phyloP scores from a whole-genome alignment of 2,113 vertebrate species.

The Eublepharis macularius region DNA sequence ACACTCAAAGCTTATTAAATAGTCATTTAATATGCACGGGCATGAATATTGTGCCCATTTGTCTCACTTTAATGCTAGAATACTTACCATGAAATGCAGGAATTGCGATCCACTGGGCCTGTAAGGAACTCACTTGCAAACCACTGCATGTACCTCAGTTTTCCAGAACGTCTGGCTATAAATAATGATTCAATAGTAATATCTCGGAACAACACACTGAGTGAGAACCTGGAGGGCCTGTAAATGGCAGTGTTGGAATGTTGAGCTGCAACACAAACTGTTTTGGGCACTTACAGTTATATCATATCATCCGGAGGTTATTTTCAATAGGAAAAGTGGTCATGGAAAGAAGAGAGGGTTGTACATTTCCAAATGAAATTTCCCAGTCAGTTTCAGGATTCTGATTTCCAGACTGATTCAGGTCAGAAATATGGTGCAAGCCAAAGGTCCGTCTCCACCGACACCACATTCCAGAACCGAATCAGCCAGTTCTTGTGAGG shows the following conservation, averaged over 20 bases:
- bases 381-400: too few species aligned
- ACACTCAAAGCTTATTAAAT: neutral
- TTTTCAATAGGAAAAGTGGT: neutral
- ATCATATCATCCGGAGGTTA: neutral
- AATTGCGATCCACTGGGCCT: neutral
- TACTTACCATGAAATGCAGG: neutral
- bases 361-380: too few species aligned
- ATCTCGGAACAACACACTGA: neutral
- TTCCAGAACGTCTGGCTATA: neutral
- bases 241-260: neutral
- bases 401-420: too few species aligned
- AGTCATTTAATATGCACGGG: constrained; percentile 1
- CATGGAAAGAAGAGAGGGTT: too few species aligned
- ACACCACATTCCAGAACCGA: too few species aligned
- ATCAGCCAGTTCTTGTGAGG: too few species aligned
- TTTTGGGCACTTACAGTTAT: neutral
- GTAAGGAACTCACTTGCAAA: neutral
- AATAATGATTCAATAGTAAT: neutral
- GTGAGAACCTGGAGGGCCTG: too few species aligned
- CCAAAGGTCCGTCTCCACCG: too few species aligned
- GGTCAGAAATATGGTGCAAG: neutral
- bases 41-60: neutral
- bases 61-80: neutral
- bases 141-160: neutral
- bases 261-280: neutral